phyloP scores from a whole-genome alignment of 1,140 invertebrate genomes.

The Drosophila grimshawi region DNA sequence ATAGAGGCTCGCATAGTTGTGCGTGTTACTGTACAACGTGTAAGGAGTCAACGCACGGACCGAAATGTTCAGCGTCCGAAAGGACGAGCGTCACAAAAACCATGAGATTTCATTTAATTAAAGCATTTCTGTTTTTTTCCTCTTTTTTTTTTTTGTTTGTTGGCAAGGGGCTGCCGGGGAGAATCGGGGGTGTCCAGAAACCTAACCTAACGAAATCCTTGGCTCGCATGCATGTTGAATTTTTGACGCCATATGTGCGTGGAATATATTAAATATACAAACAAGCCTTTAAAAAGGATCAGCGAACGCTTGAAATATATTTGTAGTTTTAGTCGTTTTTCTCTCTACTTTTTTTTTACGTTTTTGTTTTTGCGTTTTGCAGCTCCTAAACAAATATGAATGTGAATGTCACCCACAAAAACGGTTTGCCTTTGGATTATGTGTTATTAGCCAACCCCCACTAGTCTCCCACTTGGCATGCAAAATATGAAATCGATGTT shows the following conservation, averaged over 20 bases:
- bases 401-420: constrained; percentile 41
- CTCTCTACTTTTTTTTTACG: not conserved
- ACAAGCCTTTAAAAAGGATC: constrained; percentile 62
- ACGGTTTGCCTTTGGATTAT: constrained; percentile 48
- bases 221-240: constrained; percentile 53
- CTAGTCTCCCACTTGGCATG: constrained; percentile 17
- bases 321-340: constrained; percentile 30
- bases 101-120: constrained; percentile 83
- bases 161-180: no score
- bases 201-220: constrained; percentile 10
- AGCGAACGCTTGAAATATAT: constrained; percentile 35
- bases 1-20: constrained; percentile 62
- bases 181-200: not conserved
- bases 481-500: constrained; percentile 47
- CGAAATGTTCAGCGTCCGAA: constrained; percentile 38
- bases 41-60: constrained; percentile 62
- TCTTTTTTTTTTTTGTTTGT: constrained; percentile 48
- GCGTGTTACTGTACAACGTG: constrained; percentile 79
- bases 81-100: constrained; percentile 60
- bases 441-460: constrained; percentile 50
- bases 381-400: constrained; percentile 71
- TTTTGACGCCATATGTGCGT: constrained; percentile 78
- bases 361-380: constrained; percentile 15
- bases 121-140: constrained; percentile 57
- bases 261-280: constrained; percentile 79